These are phyloP conservation scores for Archaeoteleia sp. DNA, from an alignment of 2,888 invertebrate species.

Conservation along the genomic window DNA sequence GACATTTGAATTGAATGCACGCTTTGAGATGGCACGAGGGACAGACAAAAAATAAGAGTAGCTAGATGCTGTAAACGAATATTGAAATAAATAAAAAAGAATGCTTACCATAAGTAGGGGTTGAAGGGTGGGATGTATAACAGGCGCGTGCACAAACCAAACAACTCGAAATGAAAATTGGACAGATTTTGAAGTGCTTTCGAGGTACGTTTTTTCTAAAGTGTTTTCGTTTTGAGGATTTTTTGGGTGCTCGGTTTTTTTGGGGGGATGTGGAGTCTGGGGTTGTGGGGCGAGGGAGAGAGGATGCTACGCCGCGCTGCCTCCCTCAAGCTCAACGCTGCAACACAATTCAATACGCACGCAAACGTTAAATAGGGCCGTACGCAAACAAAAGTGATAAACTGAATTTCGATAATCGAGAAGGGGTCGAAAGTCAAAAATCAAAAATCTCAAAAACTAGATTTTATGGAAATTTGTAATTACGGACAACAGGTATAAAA, in stretches of 20 bases:
- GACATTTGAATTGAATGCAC: constrained; percentile 2
- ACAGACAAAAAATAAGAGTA: constrained; percentile 38
- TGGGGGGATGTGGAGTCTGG: constrained; percentile 43
- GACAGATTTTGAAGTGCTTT: constrained; percentile 69
- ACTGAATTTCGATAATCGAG: too few relatives aligned
- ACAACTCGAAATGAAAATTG: constrained; percentile 75
- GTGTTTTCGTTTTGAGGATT: constrained; percentile 19
- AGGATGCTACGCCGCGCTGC: constrained; percentile 74
- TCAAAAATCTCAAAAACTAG: background rate
- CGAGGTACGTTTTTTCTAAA: constrained; percentile 49
- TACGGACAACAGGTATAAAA: too few relatives aligned
- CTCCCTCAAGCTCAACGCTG: constrained; percentile 76
- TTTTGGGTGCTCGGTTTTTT: constrained; percentile 39
- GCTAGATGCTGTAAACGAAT: constrained; percentile 56
- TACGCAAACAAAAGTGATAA: constrained; percentile 15
- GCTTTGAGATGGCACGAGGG: constrained; percentile 9
- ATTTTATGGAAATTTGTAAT: background rate
- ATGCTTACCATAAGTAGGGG: constrained; percentile 75
- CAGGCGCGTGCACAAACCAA: constrained; percentile 76
- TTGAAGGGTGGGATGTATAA: constrained; percentile 75
- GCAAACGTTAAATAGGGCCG: constrained; percentile 70
- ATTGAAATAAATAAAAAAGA: constrained; percentile 73
- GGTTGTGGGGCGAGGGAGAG: constrained; percentile 57
- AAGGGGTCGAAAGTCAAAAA: too few relatives aligned
- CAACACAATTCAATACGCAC: constrained; percentile 75